Percentiles rank a stretch among this genome's conserved stretches.
These are phyloP conservation scores for Harpalus rubripes DNA, from an alignment of 2,888 invertebrate species.

Conservation along the genomic window DNA sequence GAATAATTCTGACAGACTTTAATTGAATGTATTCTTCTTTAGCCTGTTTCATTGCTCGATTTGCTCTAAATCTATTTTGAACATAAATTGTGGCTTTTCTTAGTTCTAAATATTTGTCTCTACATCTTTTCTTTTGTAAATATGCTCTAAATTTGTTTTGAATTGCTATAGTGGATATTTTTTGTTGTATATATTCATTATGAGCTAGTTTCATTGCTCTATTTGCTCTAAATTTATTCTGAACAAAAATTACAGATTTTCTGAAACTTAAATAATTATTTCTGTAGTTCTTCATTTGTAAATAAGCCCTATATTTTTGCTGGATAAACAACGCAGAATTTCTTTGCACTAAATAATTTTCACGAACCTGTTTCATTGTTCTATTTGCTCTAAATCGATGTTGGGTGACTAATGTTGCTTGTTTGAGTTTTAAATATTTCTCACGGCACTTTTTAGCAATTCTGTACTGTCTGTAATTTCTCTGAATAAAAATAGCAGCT, in stretches of 20 bases:
- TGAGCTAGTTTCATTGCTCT: conserved; percentile 69
- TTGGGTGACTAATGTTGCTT: conserved; percentile 75
- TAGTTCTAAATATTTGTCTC: no score
- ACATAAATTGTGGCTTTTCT: conserved; percentile 70
- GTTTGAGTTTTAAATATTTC: conserved; percentile 74
- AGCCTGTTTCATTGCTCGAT: conserved; percentile 68
- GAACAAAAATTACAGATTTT: no score
- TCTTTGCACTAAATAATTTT: conserved; percentile 73
- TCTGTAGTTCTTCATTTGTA: conserved; percentile 69
- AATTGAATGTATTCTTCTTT: conserved; percentile 32
- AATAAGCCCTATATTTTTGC: conserved; percentile 76
- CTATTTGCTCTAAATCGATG: conserved; percentile 75
- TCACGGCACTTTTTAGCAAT: conserved; percentile 74
- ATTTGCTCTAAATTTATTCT: conserved; percentile 69
- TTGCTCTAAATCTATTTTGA: conserved; percentile 74
- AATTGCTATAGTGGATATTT: conserved; percentile 72
- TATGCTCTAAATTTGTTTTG: background rate
- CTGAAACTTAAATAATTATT: conserved; percentile 49
- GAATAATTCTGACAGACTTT: conserved; percentile 75
- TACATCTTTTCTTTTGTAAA: conserved; percentile 49
- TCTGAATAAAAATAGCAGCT: conserved; percentile 72
- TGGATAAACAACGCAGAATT: conserved; percentile 76
- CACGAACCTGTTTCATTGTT: conserved; percentile 73
- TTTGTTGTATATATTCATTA: conserved; percentile 63
- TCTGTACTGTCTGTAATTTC: conserved; percentile 66